Base-by-base conservation (phyloP, 2,888 invertebrate genomes). In the Catocala nupta region DNA sequence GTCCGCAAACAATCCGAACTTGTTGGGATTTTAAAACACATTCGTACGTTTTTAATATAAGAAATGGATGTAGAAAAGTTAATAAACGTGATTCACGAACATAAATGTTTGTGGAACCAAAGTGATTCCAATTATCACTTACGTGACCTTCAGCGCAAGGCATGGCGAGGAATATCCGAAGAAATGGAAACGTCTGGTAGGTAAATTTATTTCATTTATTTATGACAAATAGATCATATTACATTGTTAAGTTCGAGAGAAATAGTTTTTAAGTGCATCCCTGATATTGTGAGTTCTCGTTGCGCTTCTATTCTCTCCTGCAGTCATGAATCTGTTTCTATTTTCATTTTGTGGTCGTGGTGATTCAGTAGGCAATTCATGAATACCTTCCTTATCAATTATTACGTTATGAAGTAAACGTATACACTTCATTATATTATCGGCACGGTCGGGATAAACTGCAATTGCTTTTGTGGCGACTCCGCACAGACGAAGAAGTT, bases 321-420 rank as follows among this genome's bases (percentile, higher is more conserved):
- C 45, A 45, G 7, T 54, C 55, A 62, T 54, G 54, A 65, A 61
- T 54, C 58, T 47, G 56, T 51, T 52, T 57, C 47, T 57, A 16
- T 59, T 63, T 54, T 59, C 54, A 55, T 63, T 59, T 59, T 63
- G 51, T 63, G 42, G 33, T 51, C 36, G 51, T 55, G 44, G 51
- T 59, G 12, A 50, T 58, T 63, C 54, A 50, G 55, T 61, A 61
- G 61, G 61, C 61, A 61, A 55, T 13, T 62, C 52, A 33, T 61
- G 57, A 34, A 58, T 63, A 58, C 57, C 57, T 33, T 61, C 55
- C 55, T 63, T 63, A 59, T 58, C 63, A 54, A 54, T 63, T 45
- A 63, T 59, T 59, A 58, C 10, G 59, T 63, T 63, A 59, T 59
- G 58, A 54, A 63, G 55, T 58, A 59, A 59, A 59, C 58, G 49